Evolutionary conservation across 2,113 vertebrate species (phyloP).

Genomic region (Protobothrops flavoviridis): DNA sequence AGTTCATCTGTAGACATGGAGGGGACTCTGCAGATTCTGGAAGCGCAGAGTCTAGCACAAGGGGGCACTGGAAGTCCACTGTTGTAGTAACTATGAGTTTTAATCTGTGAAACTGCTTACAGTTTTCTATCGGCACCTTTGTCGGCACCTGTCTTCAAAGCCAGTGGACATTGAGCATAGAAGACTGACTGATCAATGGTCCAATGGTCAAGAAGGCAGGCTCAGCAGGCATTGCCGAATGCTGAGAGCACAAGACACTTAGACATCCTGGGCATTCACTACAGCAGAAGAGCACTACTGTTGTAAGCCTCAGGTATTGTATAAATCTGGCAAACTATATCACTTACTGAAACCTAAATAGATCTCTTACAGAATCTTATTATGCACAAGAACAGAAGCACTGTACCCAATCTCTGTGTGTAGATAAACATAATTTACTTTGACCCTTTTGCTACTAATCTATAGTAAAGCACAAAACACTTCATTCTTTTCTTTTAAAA

Average conservation of each 20-base stretch:
- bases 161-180: neutral
- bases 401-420: conserved; percentile 58
- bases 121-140: neutral
- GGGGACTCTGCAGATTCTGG: neutral
- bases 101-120: neutral
- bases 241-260: neutral
- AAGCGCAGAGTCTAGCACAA: neutral
- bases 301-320: neutral
- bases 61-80: neutral
- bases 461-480: conserved; percentile 37
- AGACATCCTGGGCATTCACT: neutral
- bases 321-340: neutral
- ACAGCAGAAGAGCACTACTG: neutral
- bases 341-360: conserved; percentile 52
- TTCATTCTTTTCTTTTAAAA: conserved; percentile 55
- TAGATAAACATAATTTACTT: conserved; percentile 56
- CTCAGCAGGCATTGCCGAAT: neutral
- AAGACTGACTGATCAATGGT: neutral
- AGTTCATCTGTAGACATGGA: neutral
- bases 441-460: conserved; percentile 57
- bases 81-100: neutral
- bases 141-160: neutral
- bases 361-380: conserved; percentile 58
- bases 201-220: neutral
- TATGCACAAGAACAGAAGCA: conserved; percentile 50